Base-by-base conservation (phyloP, 2,113 vertebrate species). In the Corythoichthys haematopterus region DNA sequence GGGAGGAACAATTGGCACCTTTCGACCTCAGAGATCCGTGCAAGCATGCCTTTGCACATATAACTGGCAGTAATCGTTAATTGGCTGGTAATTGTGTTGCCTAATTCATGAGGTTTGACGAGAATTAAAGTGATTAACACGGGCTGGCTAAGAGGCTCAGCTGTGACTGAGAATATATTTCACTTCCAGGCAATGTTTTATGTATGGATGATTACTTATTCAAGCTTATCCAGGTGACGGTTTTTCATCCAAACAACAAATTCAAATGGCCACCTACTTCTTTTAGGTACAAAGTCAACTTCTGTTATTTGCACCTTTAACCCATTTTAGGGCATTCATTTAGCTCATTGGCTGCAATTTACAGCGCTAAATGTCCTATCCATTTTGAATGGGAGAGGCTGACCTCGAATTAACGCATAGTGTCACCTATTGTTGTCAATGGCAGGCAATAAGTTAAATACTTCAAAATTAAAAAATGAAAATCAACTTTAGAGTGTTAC, bases 101-200 rank as follows among this genome's bases (percentile, higher is more conserved):
- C 81, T 70, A 58, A 86, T 85, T 81, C 72, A 82, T 75, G 48
- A 74, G 63, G 47, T 43, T 63, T 35, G 15, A 69, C 60, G 52
- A 62, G 62, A 64, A 48, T 62, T 64, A 7, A 61, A 77, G 55
- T 70, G 74, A 80, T 83, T 80, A 82, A 78, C 55, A 66, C 8
- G 72, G 35, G 63, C 70, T 58, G 63, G 66, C 62, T 64, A 73
- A 71, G 55, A 59, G 45, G 50, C 15, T 61, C 53, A 69, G 75
- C 57, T 65, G 28, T 74, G 67, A 71, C 47, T 56, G 52, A 68
- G 38, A 68, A 57, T 63, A 66, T 62, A 69, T 78, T 72, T 66
- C 6, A 74, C 66, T 47, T 67, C 14, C 60, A 74, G 55, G 12
- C 6, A 55, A 12, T 43, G 8, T 45, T 67, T 40, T 52, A 64